These are phyloP conservation scores for Neoascia interrupta DNA, from an alignment of 2,888 invertebrate species.

Conservation along the genomic window DNA sequence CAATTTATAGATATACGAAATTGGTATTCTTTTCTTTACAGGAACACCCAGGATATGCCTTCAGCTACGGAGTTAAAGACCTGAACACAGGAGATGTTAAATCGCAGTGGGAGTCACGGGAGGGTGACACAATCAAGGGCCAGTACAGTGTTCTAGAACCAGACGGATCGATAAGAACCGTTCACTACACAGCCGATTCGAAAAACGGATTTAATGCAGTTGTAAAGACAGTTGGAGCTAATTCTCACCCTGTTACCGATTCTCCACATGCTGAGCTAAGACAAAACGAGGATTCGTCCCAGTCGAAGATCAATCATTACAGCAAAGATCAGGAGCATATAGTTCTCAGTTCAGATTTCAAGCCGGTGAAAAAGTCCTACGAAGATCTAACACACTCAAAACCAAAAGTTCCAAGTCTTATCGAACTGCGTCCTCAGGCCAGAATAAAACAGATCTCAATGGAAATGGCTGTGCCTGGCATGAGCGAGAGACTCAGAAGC, in stretches of 20 bases:
- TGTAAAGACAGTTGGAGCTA: slow-evolving; percentile 80
- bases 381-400: slow-evolving; percentile 77
- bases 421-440: slow-evolving; percentile 78
- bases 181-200: slow-evolving; percentile 82
- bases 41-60: slow-evolving; percentile 81
- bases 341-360: slow-evolving; percentile 78
- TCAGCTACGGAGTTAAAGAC: slow-evolving; percentile 83
- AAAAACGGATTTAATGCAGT: slow-evolving; percentile 82
- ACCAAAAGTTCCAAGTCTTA: slow-evolving; percentile 76
- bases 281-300: slow-evolving; percentile 76
- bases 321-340: slow-evolving; percentile 79
- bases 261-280: slow-evolving; percentile 73
- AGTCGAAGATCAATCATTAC: slow-evolving; percentile 80
- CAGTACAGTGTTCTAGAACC: slow-evolving; percentile 85
- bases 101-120: slow-evolving; percentile 82
- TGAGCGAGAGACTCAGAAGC: slow-evolving; percentile 73
- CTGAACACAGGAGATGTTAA: slow-evolving; percentile 82
- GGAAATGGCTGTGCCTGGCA: slow-evolving; percentile 75
- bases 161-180: slow-evolving; percentile 83
- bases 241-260: slow-evolving; percentile 78
- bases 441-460: slow-evolving; percentile 77
- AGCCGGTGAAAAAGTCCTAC: slow-evolving; percentile 74
- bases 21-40: slow-evolving; percentile 71
- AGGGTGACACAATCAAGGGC: slow-evolving; percentile 81
- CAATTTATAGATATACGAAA: background rate